Conservation (phyloP, 1,140 invertebrate species). For the Probaryconus sp. region DNA sequence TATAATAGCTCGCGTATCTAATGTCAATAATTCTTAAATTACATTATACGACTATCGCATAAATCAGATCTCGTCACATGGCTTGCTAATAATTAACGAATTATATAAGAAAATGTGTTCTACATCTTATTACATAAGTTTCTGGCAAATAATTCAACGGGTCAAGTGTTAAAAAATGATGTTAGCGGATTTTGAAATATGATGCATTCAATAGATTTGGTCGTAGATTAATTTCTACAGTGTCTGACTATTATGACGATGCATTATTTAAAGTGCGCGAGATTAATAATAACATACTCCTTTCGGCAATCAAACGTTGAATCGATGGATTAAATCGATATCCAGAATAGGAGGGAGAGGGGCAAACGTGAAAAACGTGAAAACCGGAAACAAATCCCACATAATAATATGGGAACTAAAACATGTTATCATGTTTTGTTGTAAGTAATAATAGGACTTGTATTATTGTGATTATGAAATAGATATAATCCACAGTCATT, state of each 20-base stretch:
- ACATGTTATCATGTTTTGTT: conserved; percentile 19
- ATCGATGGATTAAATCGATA: background rate
- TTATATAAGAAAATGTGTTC: no score
- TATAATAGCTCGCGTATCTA: no score
- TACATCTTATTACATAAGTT: no score
- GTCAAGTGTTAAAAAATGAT: no score
- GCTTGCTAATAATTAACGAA: no score
- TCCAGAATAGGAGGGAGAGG: background rate
- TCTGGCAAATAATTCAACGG: no score
- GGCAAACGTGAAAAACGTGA: background rate
- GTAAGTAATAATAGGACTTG: background rate
- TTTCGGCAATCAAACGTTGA: conserved; percentile 12
- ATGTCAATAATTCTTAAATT: no score
- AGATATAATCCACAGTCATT: no score
- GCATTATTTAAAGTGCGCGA: background rate
- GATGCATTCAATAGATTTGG: background rate
- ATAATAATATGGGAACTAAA: background rate
- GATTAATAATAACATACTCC: conserved; percentile 4
- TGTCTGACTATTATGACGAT: background rate
- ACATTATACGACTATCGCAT: no score
- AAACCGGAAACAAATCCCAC: conserved; percentile 15
- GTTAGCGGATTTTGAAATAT: no score
- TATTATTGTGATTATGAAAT: conserved; percentile 10
- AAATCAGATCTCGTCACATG: no score
- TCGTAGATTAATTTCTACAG: conserved; percentile 9